Evolutionary conservation across 2,113 vertebrate genomes (phyloP), one percentile per base, ranked within the genome.

Genomic region (Numida meleagris): DNA sequence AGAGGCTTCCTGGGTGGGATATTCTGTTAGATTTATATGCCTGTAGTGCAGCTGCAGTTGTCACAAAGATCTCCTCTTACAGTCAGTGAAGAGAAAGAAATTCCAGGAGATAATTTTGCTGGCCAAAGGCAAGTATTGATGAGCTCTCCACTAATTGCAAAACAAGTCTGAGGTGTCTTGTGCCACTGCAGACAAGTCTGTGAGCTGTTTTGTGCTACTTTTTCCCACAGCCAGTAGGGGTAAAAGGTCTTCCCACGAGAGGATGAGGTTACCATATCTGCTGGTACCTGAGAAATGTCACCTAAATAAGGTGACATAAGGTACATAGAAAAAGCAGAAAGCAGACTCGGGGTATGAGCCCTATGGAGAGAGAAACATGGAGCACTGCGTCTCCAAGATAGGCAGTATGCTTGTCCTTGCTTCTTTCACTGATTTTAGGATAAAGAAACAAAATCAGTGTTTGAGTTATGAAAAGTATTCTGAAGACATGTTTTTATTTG

Each of bases 1-100:
- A 0, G 29, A 2, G 1, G 2, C 34, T 38, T 75, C 62, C n/a
- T 17, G 59, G 33, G 18, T 45, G 5, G 14, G 43, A 29, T 38
- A 10, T 8, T 14, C 12, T 40, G 14, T 2, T 48, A 85, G 42
- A 3, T 71, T 74, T 66, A 2, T 58, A 25, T 77, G 40, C 14
- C 51, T 24, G 1, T 25, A n/a, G 40, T 15, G 31, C 38, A 62
- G 53, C 20, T 36, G 46, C n/a, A 24, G 2, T 23, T 4, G 14
- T 33, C 50, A 33, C 6, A 36, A 33, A 10, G 25, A 16, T 51
- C 34, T 94, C 12, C 33, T 94, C 12, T 36, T 14, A 0, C 9
- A 17, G 62, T 3, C 34, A 12, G 29, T 20, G 61, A 11, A 65
- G 12, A 14, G 45, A 36, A 81, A 12, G 4, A 50, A 51, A 46